phyloP scores from a whole-genome alignment of 1,140 invertebrate species.

The Idris sp. region DNA sequence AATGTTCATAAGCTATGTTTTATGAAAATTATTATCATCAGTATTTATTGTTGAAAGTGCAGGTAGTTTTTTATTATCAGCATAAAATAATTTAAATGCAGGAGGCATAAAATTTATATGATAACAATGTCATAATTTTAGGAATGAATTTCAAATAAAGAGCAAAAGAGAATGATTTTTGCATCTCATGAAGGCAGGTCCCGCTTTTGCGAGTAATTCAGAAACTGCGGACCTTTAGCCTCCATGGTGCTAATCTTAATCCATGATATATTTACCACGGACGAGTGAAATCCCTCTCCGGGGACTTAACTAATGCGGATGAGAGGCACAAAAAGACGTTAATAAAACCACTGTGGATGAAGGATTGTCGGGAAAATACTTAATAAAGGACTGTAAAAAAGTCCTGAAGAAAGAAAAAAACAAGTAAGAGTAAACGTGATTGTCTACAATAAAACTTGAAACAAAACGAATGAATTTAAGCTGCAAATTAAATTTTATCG shows the following conservation, averaged over 20 bases:
- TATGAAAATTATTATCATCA: too few relatives aligned
- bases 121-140: slow-evolving; percentile 17
- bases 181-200: slow-evolving; percentile 24
- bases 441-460: too few relatives aligned
- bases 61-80: too few relatives aligned
- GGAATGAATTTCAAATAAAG: slow-evolving; percentile 5
- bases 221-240: slow-evolving; percentile 37
- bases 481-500: too few relatives aligned
- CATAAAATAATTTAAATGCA: too few relatives aligned
- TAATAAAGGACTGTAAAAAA: slow-evolving; percentile 28
- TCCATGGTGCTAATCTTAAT: slow-evolving; percentile 65
- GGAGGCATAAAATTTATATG: slow-evolving; percentile 3
- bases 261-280: slow-evolving; percentile 66
- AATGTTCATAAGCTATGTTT: too few relatives aligned
- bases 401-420: too few relatives aligned
- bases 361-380: slow-evolving; percentile 24
- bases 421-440: slow-evolving; percentile 27
- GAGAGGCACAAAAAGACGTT: slow-evolving; percentile 61
- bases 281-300: slow-evolving; percentile 59
- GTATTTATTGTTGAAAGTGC: too few relatives aligned
- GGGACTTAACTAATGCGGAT: slow-evolving; percentile 52
- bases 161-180: slow-evolving; percentile 35
- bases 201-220: slow-evolving; percentile 47
- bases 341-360: slow-evolving; percentile 55
- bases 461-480: too few relatives aligned